Evolutionary conservation across 2,113 vertebrate genomes (phyloP).

Genomic region (Colinus virginianus): DNA sequence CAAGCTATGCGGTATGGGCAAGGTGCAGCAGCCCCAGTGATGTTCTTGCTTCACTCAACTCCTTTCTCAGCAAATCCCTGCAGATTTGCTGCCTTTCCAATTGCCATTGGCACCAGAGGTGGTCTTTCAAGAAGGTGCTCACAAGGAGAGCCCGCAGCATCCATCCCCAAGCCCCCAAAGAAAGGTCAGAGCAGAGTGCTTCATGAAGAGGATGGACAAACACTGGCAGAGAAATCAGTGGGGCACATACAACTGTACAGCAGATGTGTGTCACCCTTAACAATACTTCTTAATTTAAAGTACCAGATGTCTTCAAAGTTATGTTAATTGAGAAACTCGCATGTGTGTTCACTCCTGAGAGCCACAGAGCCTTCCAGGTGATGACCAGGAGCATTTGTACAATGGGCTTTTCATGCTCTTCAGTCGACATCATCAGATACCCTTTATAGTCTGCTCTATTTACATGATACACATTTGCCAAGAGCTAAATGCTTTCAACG

Average conservation of each 20-base stretch:
- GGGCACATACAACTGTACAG: not conserved
- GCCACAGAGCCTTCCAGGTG: not conserved
- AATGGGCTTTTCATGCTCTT: not conserved
- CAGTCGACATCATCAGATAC: not conserved
- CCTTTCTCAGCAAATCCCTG: not conserved
- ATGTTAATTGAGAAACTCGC: not conserved
- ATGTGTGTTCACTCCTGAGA: not conserved
- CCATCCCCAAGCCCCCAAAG: accelerated
- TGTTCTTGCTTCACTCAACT: not conserved
- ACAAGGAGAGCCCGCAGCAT: accelerated
- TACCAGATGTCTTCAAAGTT: not conserved
- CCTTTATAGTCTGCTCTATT: not conserved
- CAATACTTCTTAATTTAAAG: not conserved
- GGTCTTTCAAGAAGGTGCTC: not conserved
- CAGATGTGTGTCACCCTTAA: not conserved
- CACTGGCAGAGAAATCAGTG: not conserved
- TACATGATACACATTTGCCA: not conserved
- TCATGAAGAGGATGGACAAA: not conserved
- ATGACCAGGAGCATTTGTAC: not conserved
- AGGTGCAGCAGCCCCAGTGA: not conserved
- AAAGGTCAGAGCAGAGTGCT: not conserved
- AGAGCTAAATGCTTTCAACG: conserved; percentile 15
- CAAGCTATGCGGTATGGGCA: accelerated
- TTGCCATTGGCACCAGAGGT: not conserved
- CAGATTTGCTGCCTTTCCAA: not conserved